A percentile compares a stretch with the other conserved stretches of the same genome.
Conservation (phyloP, 2,888 invertebrate genomes). For the Hololepta plana region DNA sequence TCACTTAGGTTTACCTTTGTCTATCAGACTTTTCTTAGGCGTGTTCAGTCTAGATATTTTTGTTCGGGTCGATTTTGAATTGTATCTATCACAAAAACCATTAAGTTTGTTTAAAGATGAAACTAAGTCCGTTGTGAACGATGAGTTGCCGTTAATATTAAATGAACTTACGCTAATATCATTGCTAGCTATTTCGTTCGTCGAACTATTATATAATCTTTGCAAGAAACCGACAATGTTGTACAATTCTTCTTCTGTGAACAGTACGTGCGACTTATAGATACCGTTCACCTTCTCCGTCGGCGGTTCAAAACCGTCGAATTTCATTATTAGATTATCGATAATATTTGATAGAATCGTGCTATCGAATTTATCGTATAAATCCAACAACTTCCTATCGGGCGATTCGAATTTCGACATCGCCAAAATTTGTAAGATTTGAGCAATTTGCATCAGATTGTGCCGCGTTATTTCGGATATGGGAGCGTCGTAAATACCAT, state of each 20-base stretch:
- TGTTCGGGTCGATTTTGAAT: too few species aligned
- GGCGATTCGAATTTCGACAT: slow-evolving; percentile 69
- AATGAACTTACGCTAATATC: too few species aligned
- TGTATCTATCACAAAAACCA: too few species aligned
- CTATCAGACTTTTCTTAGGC: too few species aligned
- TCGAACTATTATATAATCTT: slow-evolving; percentile 2
- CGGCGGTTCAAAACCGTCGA: slow-evolving; percentile 27
- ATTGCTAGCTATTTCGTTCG: slow-evolving; percentile 23
- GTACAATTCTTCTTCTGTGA: slow-evolving; percentile 47
- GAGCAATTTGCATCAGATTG: slow-evolving; percentile 73
- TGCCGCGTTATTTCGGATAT: slow-evolving; percentile 81
- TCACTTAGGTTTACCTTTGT: too few species aligned
- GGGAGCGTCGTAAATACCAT: slow-evolving; percentile 84
- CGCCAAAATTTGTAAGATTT: slow-evolving; percentile 82
- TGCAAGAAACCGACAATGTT: slow-evolving; percentile 33
- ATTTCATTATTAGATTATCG: slow-evolving; percentile 26
- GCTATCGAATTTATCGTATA: slow-evolving; percentile 65
- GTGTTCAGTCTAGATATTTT: too few species aligned
- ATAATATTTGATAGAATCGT: slow-evolving; percentile 62
- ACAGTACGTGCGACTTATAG: slow-evolving; percentile 43
- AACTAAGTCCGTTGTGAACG: too few species aligned
- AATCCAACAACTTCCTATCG: slow-evolving; percentile 50
- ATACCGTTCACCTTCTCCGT: slow-evolving; percentile 33
- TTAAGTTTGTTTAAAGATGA: too few species aligned
- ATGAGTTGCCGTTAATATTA: too few species aligned